Conservation (phyloP, 2,888 invertebrate species). For the Teleogryllus oceanicus region DNA sequence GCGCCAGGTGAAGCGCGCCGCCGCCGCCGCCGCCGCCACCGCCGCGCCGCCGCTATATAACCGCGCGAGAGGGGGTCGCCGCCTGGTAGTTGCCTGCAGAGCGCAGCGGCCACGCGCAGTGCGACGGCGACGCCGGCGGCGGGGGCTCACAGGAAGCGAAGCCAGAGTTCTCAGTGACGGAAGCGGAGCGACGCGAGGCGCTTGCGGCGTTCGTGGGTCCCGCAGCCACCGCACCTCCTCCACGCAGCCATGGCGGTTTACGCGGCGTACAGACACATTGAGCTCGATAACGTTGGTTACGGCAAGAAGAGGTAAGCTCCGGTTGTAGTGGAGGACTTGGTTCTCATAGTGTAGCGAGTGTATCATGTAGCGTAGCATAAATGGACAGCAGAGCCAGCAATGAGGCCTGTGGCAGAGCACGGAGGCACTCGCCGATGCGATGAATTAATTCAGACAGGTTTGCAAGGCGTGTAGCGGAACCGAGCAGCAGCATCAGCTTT, state of each 20-base stretch:
- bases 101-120: not conserved
- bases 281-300: conserved; percentile 89
- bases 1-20: conserved; percentile 19
- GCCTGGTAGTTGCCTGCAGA: not conserved
- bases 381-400: too few species aligned
- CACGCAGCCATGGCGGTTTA: conserved; percentile 72
- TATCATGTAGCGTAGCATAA: too few species aligned
- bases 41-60: conserved; percentile 23
- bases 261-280: conserved; percentile 89
- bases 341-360: too few species aligned
- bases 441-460: too few species aligned
- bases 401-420: too few species aligned
- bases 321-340: not conserved
- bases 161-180: not conserved
- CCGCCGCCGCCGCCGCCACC: not conserved
- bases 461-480: too few species aligned
- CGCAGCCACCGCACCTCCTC: too few species aligned
- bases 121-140: not conserved
- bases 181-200: conserved; percentile 22
- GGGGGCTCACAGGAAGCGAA: not conserved
- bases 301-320: conserved; percentile 81
- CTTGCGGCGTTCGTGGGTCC: conserved; percentile 20
- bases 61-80: conserved; percentile 3
- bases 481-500: too few species aligned
- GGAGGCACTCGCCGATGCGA: too few species aligned